Evolutionary conservation across 2,113 vertebrate genomes (phyloP), one percentile per base, ranked within the genome.

Genomic region (Onychostruthus taczanowskii): DNA sequence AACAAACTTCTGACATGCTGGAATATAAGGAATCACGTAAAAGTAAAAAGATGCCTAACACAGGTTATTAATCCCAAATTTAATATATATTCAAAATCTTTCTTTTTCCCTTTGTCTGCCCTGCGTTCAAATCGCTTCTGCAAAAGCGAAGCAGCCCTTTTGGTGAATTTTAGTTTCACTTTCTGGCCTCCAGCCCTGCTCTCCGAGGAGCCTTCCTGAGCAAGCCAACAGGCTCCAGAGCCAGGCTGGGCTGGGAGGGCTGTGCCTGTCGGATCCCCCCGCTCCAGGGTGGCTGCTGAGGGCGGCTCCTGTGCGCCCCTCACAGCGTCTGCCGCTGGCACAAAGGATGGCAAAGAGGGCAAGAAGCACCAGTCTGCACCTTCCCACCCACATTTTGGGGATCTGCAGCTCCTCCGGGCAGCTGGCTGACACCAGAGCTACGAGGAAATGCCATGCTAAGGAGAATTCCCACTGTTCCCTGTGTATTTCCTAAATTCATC

Each of bases 151-250:
- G 81, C 39, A 30, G 61, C 77, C 61, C 28, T 91, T 93, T 72
- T 70, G 55, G 39, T 50, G 86, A 53, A 26, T 77, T 93, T 93
- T 52, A 66, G 92, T 97, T 97, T 96, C 96, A 92, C 85, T 96
- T 97, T 94, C 94, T 86, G 67, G 50, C 35, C 19, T 83, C 55
- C 59, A 52, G 21, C 46, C 55, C 39, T 69, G n/a, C 78, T 9
- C 33, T 56, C 46, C 66, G 59, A 83, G 46, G 72, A 11, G 3
- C 52, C 10, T 92, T 86, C 83, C 82, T 50, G 44, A 20, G 68
- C 55, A 37, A 74, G 31, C 30, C 31, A 44, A 2, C 20, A 18
- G 55, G 55, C 74, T 56, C 62, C 56, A 44, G 39, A 35, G 24
- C 26, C 53, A 31, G 30, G 13, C 17, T 20, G 53, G 17, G 24